Conservation (phyloP, 2,797 vertebrate genomes). For the Melopsittacus undulatus region DNA sequence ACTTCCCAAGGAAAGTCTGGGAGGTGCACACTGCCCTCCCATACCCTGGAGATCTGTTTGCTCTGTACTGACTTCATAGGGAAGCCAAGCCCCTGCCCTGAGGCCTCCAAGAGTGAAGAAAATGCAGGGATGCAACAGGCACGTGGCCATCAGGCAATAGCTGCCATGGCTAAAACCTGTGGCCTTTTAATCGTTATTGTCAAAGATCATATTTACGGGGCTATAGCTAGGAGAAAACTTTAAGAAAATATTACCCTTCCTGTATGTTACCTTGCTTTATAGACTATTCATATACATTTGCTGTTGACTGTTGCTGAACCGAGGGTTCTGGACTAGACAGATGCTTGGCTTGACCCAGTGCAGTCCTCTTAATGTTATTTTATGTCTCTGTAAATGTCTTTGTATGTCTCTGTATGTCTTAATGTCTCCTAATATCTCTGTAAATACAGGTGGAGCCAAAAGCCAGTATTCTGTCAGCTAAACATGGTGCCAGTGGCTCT, state of each 20-base stretch:
- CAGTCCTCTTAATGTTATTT: not conserved
- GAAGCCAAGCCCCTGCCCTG: not conserved
- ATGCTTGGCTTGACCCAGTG: not conserved
- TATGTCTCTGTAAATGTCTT: not conserved
- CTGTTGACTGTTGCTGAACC: not conserved
- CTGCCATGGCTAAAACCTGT: not conserved
- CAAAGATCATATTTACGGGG: not conserved
- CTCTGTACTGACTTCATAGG: not conserved
- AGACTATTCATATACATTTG: not conserved
- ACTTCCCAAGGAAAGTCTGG: not conserved
- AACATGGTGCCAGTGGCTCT: not conserved
- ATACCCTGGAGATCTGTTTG: not conserved
- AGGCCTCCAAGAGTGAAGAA: accelerated
- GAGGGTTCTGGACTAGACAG: not conserved
- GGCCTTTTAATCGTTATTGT: not conserved
- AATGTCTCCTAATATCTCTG: not conserved
- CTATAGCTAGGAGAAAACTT: not conserved
- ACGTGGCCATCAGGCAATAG: accelerated
- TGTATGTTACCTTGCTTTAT: not conserved
- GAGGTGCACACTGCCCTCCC: not conserved
- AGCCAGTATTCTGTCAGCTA: not conserved
- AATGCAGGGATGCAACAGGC: not conserved
- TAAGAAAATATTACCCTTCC: not conserved
- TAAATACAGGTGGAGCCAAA: not conserved
- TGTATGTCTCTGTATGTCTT: not conserved